Evolutionary conservation across 1,140 invertebrate genomes (phyloP).

Genomic region (Meteorus sp.): DNA sequence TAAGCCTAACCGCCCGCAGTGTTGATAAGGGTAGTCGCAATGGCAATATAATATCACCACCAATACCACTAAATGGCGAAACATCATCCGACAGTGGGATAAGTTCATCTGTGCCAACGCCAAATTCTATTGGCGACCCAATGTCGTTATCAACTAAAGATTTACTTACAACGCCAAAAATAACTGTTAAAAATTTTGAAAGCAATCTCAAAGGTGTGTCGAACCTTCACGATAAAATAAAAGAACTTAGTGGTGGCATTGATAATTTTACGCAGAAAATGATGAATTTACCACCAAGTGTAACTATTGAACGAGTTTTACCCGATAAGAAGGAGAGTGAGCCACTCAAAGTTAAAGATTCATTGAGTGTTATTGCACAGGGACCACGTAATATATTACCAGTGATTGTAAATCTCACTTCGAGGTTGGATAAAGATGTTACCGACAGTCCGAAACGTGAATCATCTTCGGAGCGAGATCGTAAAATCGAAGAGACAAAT

Average conservation of each 20-base stretch:
- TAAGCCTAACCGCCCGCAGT: conserved; percentile 48
- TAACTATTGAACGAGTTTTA: conserved; percentile 52
- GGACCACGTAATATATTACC: conserved; percentile 45
- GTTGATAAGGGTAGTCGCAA: conserved; percentile 50
- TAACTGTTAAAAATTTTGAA: conserved; percentile 52
- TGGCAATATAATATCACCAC: conserved; percentile 52
- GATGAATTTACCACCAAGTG: conserved; percentile 52
- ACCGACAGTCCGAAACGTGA: conserved; percentile 46
- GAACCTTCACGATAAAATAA: conserved; percentile 51
- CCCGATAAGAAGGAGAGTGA: conserved; percentile 45
- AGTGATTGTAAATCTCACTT: conserved; percentile 52
- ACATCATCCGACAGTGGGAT: conserved; percentile 54
- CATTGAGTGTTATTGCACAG: conserved; percentile 48
- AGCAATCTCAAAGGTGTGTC: conserved; percentile 49
- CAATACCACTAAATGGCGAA: conserved; percentile 52
- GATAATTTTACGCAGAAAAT: conserved; percentile 51
- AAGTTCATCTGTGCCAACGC: conserved; percentile 53
- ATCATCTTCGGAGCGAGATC: conserved; percentile 39
- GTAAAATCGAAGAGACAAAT: conserved; percentile 43
- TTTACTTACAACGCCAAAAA: conserved; percentile 44
- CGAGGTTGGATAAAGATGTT: conserved; percentile 48
- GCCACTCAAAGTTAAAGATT: conserved; percentile 40
- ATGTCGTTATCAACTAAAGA: conserved; percentile 52
- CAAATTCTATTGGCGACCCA: conserved; percentile 49
- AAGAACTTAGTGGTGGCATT: conserved; percentile 38